These are phyloP conservation scores for Grammomys surdaster DNA, from an alignment of 2,113 vertebrate genomes.

Conservation along the genomic window DNA sequence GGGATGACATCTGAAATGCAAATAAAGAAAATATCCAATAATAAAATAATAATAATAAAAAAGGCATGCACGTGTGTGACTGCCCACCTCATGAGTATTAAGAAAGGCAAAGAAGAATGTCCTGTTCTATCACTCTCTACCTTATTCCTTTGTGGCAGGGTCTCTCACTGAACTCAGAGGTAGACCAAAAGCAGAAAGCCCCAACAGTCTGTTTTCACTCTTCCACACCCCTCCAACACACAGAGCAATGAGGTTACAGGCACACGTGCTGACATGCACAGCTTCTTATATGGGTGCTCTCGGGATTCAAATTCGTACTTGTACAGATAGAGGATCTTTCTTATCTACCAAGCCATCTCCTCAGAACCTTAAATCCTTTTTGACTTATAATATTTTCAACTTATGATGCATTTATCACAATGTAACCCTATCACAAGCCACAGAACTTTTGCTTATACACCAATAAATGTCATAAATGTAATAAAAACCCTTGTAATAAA, in stretches of 20 bases:
- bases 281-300: background rate
- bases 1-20: too few species aligned
- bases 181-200: background rate
- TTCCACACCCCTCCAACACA: too few species aligned
- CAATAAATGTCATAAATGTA: background rate
- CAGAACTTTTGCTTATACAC: background rate
- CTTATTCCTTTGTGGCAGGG: background rate
- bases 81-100: background rate
- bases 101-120: background rate
- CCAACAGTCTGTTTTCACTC: background rate
- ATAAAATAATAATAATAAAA: too few species aligned
- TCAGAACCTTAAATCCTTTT: background rate
- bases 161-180: background rate
- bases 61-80: background rate
- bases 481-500: background rate
- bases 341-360: background rate
- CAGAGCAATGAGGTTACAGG: background rate
- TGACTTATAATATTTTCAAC: background rate
- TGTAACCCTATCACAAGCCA: background rate
- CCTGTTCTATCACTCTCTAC: background rate
- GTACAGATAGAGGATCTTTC: background rate
- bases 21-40: too few species aligned
- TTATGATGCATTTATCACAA: background rate
- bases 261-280: background rate
- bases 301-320: background rate